These are phyloP conservation scores for Mellivora capensis DNA, from an alignment of 2,113 vertebrate species.

Conservation along the genomic window DNA sequence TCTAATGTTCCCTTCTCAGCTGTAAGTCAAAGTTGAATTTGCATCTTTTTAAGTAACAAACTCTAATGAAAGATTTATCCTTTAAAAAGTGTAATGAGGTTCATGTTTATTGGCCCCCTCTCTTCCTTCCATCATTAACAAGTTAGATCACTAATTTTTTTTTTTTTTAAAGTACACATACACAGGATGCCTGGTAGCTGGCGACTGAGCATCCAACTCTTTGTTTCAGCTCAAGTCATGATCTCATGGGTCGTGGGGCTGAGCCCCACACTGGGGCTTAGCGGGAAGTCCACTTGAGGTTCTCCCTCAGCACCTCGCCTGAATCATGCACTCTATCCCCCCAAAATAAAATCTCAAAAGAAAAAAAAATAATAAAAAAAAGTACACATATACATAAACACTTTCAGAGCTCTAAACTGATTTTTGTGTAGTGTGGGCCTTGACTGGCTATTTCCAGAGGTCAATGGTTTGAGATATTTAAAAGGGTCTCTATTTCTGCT, in stretches of 20 bases:
- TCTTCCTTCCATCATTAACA: neutral
- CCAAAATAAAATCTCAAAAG: neutral
- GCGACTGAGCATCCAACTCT: neutral
- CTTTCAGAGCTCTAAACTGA: neutral
- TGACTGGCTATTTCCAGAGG: neutral
- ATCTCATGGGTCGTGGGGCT: neutral
- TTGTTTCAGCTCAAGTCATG: neutral
- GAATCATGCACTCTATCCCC: neutral
- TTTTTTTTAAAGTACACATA: neutral
- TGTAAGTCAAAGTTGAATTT: neutral
- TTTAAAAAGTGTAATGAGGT: conserved; percentile 4
- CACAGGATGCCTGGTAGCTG: neutral
- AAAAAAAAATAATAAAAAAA: neutral
- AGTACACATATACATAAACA: neutral
- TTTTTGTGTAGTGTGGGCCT: neutral
- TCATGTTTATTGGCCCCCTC: neutral
- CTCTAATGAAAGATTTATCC: neutral
- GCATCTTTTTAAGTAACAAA: neutral
- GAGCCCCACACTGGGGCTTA: neutral
- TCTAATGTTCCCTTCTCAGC: neutral
- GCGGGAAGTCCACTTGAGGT: neutral
- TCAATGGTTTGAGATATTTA: neutral
- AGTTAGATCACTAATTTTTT: neutral
- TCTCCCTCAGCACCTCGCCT: neutral
- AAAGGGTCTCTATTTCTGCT: neutral